Evolutionary conservation across 2,797 vertebrate species (phyloP).

Genomic region (Trachurus trachurus): DNA sequence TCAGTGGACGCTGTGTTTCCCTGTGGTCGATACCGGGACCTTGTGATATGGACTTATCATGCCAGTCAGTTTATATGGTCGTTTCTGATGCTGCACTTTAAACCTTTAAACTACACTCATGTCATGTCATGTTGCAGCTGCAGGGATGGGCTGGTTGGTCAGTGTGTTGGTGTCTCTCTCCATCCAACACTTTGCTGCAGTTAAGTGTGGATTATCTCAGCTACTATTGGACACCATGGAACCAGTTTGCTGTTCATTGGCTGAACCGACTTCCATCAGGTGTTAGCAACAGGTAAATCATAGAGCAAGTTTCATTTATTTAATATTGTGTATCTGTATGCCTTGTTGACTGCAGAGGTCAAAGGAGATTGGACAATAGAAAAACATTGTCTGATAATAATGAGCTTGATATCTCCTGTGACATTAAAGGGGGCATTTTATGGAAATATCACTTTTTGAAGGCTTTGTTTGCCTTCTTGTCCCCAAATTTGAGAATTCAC

Average conservation of each 20-base stretch:
- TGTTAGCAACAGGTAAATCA: neutral
- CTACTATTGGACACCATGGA: neutral
- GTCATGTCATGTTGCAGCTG: neutral
- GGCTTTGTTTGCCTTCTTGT: no score
- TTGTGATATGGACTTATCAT: constrained; percentile 23
- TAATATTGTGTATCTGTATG: no score
- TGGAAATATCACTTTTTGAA: no score
- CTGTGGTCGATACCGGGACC: neutral
- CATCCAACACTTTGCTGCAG: neutral
- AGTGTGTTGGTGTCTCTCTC: neutral
- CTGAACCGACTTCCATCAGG: neutral
- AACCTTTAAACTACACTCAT: neutral
- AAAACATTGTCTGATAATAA: no score
- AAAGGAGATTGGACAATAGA: no score
- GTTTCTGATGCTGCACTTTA: constrained; percentile 21
- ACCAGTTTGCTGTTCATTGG: neutral
- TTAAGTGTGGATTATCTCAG: neutral
- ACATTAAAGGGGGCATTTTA: no score
- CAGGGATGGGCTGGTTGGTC: neutral
- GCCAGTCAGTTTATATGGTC: constrained; percentile 23
- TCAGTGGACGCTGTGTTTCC: neutral
- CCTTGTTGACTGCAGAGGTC: no score
- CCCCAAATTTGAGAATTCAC: no score
- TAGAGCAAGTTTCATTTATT: no score
- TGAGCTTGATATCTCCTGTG: no score